Evolutionary conservation across 1,140 invertebrate species (phyloP), one percentile per base, ranked within the genome.

Genomic region (Sinonovacula constricta): DNA sequence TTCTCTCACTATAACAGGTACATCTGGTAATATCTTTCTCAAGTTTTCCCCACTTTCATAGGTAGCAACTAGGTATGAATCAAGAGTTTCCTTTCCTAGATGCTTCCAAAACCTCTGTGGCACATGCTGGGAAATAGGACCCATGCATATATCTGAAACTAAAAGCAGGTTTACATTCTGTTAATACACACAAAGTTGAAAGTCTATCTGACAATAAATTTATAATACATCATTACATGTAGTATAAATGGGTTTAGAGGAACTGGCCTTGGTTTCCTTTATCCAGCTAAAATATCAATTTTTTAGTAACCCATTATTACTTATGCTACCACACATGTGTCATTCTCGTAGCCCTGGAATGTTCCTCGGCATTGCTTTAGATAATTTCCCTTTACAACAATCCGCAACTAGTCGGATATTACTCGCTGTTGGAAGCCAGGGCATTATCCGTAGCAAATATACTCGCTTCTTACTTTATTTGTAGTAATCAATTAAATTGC

Each of bases 1-100:
- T 67, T 67, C 36, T 67, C 63, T 49, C 63, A 67, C 63, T 67
- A 67, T 67, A 67, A 67, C 63, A 67, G 63, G 63, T 67, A 67
- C 63, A 67, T 67, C 63, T 51, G 63, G 63, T 67, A 67, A 67
- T 67, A 67, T 67, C 63, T 67, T 67, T 67, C 63, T 67, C 63
- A 67, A 45, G 49, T 67, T 67, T 67, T 67, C 63, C 63, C 39
- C 63, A 67, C 63, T 67, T 67, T 67, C 63, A 67, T 26, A 67
- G 39, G 63, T 67, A 67, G 63, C 63, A 67, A 67, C 63, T 28
- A 49, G 63, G 63, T 67, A 67, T 67, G 63, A 67, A 26, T 60
- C 57, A 60, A 60, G 10, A 30, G 57, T 60, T 60, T 60, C 57
- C 36, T 51, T 67, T 36, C 36, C 49, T 67, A 67, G 49, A 51